Evolutionary conservation across 2,888 invertebrate species (phyloP), one percentile per base, ranked within the genome.

Genomic region (Phytoseiulus persimilis): DNA sequence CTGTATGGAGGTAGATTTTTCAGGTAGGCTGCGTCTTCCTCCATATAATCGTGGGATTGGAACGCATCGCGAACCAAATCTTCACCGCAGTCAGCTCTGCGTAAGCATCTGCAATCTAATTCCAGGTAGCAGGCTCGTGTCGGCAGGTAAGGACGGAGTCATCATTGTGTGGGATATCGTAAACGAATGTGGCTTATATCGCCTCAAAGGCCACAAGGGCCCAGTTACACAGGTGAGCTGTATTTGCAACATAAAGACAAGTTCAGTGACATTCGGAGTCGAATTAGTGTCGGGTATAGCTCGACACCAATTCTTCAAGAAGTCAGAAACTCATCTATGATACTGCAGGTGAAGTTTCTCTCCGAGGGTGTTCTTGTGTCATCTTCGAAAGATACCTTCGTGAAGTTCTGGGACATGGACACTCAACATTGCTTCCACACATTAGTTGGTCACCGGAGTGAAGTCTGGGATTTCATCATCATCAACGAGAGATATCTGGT

Each of bases 341-440:
- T 83, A 28, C 32, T 33, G 6, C 23, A 87, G 87, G 87, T 87
- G 14, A 87, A 33, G 28, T 87, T 87, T 45, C 45, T 87, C 9
- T 87, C 87, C 6, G 33, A 33, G 18, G 28, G 11, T 11, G 39
- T 87, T 23, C 87, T 87, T 11, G 87, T 89, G 32, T 90, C 83
- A 65, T 83, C 96, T 83, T 98, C 98, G 0, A 98, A 97, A 93
- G 99, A 99, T 92, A 96, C 96, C 14, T 96, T 96, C 92, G 95
- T 99, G 0, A 99, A 98, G 93, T 97, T 99, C 93, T 99, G 99
- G 99, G 97, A 99, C 93, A 94, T 99, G 91, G 96, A 96, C 91
- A 97, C 97, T 9, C 96, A 97, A 92, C 96, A 97, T 92, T 99
- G 98, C 93, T 99, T 99, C 92, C 96, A 96, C 93, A 99, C 99